phyloP scores from a whole-genome alignment of 1,140 invertebrate species.

The Cydia pomonella region DNA sequence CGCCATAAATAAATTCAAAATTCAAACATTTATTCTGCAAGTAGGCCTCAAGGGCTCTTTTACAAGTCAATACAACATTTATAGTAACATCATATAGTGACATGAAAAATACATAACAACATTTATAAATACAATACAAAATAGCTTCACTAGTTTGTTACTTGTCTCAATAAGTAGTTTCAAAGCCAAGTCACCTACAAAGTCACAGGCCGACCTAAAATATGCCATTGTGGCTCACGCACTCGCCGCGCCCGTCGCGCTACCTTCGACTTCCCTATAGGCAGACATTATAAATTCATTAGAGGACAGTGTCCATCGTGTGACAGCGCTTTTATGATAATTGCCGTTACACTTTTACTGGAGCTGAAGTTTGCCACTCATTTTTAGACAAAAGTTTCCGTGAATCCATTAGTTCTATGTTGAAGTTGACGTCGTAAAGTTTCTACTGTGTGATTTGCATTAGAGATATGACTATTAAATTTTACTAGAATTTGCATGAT shows the following conservation, averaged over 20 bases:
- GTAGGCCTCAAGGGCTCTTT: no score
- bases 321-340: slow-evolving; percentile 5
- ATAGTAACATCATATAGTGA: no score
- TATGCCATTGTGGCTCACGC: slow-evolving; percentile 8
- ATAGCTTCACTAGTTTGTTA: no score
- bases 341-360: slow-evolving; percentile 15
- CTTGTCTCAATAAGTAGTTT: neutral
- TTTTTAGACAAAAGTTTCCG: slow-evolving; percentile 8
- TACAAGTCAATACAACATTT: no score
- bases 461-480: neutral
- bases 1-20: no score
- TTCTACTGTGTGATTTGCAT: neutral
- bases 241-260: neutral
- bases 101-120: no score
- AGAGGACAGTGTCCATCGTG: slow-evolving; percentile 5
- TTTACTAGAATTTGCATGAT: neutral
- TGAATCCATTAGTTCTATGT: neutral
- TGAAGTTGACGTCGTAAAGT: neutral
- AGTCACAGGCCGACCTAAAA: neutral
- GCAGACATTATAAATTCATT: slow-evolving; percentile 16
- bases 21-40: no score
- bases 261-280: neutral
- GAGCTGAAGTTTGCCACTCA: neutral
- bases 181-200: neutral
- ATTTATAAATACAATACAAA: no score